Conservation (phyloP, 2,113 vertebrate species). For the Camelus bactrianus region DNA sequence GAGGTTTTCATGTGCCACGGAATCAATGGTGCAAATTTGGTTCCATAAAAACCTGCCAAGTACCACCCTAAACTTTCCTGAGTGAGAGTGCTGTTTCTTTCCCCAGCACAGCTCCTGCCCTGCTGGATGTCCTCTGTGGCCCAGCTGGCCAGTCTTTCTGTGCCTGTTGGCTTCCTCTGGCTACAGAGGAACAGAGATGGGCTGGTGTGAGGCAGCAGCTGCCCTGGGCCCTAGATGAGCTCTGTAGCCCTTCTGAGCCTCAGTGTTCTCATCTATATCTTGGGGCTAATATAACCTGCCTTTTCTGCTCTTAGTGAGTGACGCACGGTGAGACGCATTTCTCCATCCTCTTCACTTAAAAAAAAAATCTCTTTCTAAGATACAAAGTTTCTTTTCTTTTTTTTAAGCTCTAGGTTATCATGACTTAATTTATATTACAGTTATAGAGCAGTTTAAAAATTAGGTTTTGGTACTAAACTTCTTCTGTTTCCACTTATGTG, state of each 20-base stretch:
- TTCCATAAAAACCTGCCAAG: constrained; percentile 69
- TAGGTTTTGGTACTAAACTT: not conserved
- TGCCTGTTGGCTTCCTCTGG: not conserved
- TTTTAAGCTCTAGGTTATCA: not conserved
- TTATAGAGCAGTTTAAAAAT: constrained; percentile 31
- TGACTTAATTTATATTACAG: constrained; percentile 41
- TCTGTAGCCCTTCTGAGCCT: not conserved
- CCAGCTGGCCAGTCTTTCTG: not conserved
- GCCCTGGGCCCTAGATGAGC: not conserved
- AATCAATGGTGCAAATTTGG: constrained; percentile 74
- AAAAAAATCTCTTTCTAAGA: not conserved
- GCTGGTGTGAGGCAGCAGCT: not conserved
- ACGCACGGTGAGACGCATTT: not conserved
- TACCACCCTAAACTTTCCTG: constrained; percentile 58
- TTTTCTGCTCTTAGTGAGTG: not conserved
- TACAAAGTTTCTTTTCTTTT: not conserved
- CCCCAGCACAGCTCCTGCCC: not conserved
- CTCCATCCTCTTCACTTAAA: not conserved
- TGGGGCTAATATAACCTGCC: not conserved
- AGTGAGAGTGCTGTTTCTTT: constrained; percentile 6
- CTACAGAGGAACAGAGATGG: not conserved
- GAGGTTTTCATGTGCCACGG: constrained; percentile 63
- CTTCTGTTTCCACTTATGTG: not conserved
- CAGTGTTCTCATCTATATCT: not conserved
- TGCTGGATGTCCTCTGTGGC: not conserved